Percentiles rank a stretch among this genome's conserved stretches.
phyloP scores from a whole-genome alignment of 2,113 vertebrate species.

The Planiliza haematocheilus region DNA sequence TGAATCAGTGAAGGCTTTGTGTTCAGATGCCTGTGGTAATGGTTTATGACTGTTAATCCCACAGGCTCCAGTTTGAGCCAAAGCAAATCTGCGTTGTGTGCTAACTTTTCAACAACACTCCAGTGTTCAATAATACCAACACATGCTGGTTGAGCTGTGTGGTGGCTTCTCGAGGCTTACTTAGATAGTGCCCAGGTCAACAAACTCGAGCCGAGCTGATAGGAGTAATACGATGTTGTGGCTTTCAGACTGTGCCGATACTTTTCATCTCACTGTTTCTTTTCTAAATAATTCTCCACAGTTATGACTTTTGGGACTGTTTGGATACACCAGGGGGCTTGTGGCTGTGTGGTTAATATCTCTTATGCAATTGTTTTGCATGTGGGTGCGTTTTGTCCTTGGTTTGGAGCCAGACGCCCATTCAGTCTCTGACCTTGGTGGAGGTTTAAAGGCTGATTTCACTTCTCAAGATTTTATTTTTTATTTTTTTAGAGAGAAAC shows the following conservation, averaged over 20 bases:
- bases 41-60: slow-evolving; percentile 35
- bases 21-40: slow-evolving; percentile 25
- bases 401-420: slow-evolving; percentile 43
- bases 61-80: slow-evolving; percentile 3
- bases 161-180: background rate
- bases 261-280: slow-evolving; percentile 13
- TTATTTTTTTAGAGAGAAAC: background rate
- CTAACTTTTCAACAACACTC: slow-evolving; percentile 2
- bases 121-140: background rate
- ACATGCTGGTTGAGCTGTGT: background rate
- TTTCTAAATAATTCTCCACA: slow-evolving; percentile 1
- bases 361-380: slow-evolving; percentile 52
- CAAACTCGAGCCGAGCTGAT: background rate
- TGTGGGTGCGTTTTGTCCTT: slow-evolving; percentile 52
- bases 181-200: background rate
- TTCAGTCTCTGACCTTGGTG: slow-evolving; percentile 25
- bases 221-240: background rate
- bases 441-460: background rate
- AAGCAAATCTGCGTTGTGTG: slow-evolving; percentile 18
- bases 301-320: slow-evolving; percentile 15
- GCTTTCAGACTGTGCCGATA: background rate
- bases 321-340: slow-evolving; percentile 50
- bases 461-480: background rate
- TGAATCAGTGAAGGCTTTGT: slow-evolving; percentile 30
- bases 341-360: slow-evolving; percentile 48